Percentiles rank a stretch among this genome's conserved stretches.
phyloP scores from a whole-genome alignment of 2,113 vertebrate genomes.

The Phyllopteryx taeniolatus region DNA sequence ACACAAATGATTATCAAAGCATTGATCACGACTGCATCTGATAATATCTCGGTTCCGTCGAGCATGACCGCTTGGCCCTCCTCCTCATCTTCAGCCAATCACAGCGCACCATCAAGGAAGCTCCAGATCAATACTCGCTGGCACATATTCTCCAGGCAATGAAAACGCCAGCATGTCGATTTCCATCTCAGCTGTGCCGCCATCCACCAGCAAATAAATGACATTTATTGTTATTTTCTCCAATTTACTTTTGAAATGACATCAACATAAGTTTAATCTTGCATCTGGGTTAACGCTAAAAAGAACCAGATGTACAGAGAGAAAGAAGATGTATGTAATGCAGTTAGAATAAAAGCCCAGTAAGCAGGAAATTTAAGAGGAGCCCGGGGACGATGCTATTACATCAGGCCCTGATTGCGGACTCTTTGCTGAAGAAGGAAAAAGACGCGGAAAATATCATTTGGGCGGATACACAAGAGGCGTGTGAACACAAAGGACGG shows the following conservation, averaged over 20 bases:
- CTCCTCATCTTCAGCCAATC: slow-evolving; percentile 40
- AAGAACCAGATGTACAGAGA: slow-evolving; percentile 63
- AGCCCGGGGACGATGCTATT: slow-evolving; percentile 64
- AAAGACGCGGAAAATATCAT: slow-evolving; percentile 65
- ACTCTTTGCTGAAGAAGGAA: slow-evolving; percentile 60
- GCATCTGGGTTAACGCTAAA: slow-evolving; percentile 55
- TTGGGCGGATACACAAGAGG: slow-evolving; percentile 10
- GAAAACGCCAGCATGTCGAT: slow-evolving; percentile 59
- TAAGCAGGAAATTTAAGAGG: slow-evolving; percentile 70
- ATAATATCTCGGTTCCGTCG: slow-evolving; percentile 52
- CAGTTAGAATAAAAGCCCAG: slow-evolving; percentile 71
- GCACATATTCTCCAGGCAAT: slow-evolving; percentile 56
- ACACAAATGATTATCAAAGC: slow-evolving; percentile 30
- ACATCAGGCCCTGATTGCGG: slow-evolving; percentile 59
- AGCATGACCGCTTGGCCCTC: slow-evolving; percentile 44
- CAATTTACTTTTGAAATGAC: slow-evolving; percentile 36
- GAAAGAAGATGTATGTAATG: slow-evolving; percentile 63
- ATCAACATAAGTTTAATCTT: slow-evolving; percentile 40
- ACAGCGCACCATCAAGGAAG: slow-evolving; percentile 44
- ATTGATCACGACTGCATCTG: slow-evolving; percentile 40
- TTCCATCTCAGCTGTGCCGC: slow-evolving; percentile 44
- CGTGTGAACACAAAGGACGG: neutral
- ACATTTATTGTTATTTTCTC: slow-evolving; percentile 31
- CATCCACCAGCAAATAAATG: slow-evolving; percentile 36
- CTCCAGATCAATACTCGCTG: slow-evolving; percentile 59